Evolutionary conservation across 2,113 vertebrate genomes (phyloP).

Genomic region (Eurystomus gularis): DNA sequence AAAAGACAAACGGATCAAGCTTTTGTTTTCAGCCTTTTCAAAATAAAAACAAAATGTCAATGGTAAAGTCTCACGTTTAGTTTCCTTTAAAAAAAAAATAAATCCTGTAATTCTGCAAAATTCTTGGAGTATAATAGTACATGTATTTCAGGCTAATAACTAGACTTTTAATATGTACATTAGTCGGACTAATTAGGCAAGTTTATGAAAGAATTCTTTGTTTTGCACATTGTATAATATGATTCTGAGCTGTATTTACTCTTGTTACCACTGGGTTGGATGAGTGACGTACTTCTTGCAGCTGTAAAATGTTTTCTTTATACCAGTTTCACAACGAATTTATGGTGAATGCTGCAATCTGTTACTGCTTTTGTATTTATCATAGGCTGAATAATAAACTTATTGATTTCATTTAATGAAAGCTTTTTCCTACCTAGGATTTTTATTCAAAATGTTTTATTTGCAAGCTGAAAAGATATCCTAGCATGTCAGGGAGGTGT

Average conservation of each 20-base stretch:
- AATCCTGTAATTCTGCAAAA: not conserved
- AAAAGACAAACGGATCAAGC: not conserved
- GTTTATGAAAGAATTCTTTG: slow-evolving; percentile 50
- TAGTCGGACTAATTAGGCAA: not conserved
- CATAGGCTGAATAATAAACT: not conserved
- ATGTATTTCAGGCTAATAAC: not conserved
- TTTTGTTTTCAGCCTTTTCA: not conserved
- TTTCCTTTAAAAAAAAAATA: not conserved
- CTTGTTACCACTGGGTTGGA: not conserved
- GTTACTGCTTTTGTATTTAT: not conserved
- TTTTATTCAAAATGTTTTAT: not conserved
- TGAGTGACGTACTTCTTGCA: slow-evolving; percentile 16
- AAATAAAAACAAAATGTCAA: not conserved
- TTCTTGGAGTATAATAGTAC: not conserved
- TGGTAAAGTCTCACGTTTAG: not conserved
- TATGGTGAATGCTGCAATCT: not conserved
- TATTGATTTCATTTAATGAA: not conserved
- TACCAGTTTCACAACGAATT: not conserved
- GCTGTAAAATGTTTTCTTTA: slow-evolving; percentile 42
- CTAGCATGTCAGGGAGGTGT: not conserved
- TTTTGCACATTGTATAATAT: slow-evolving; percentile 24
- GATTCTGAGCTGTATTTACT: slow-evolving; percentile 40
- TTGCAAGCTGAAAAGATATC: not conserved
- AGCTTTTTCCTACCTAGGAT: not conserved
- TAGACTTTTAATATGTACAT: not conserved